phyloP scores from a whole-genome alignment of 2,797 vertebrate species.

The Poecile montanus region DNA sequence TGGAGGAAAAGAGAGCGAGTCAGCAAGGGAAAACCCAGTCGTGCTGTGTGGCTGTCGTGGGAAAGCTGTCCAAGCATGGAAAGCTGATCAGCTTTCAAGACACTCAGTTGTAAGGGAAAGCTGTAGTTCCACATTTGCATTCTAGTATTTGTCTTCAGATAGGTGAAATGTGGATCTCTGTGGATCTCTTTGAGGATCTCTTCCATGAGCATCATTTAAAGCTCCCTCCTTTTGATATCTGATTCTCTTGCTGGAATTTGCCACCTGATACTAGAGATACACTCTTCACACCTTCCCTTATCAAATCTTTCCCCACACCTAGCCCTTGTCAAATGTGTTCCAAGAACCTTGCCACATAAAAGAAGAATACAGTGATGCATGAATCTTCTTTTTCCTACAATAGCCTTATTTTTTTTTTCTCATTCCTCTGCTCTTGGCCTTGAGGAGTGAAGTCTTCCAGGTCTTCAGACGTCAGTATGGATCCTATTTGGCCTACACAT shows the following conservation, averaged over 20 bases:
- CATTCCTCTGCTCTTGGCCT: background rate
- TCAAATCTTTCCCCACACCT: background rate
- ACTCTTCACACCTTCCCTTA: background rate
- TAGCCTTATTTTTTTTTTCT: background rate
- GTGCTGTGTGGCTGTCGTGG: background rate
- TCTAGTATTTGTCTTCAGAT: background rate
- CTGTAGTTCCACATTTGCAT: background rate
- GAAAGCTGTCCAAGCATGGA: background rate
- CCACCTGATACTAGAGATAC: background rate
- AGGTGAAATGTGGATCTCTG: background rate
- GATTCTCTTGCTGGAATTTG: background rate
- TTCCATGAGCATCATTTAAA: background rate
- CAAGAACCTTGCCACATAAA: background rate
- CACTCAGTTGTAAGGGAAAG: background rate
- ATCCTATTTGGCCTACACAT: background rate
- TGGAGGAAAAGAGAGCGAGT: background rate
- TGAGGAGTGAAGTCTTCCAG: background rate
- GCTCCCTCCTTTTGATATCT: background rate
- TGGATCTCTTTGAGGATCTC: background rate
- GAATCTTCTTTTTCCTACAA: background rate
- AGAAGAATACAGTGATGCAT: background rate
- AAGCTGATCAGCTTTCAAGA: background rate
- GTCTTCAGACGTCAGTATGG: background rate
- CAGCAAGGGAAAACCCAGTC: background rate
- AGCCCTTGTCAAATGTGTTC: background rate